Evolutionary conservation across 2,113 vertebrate species (phyloP).

Genomic region (Struthio camelus): DNA sequence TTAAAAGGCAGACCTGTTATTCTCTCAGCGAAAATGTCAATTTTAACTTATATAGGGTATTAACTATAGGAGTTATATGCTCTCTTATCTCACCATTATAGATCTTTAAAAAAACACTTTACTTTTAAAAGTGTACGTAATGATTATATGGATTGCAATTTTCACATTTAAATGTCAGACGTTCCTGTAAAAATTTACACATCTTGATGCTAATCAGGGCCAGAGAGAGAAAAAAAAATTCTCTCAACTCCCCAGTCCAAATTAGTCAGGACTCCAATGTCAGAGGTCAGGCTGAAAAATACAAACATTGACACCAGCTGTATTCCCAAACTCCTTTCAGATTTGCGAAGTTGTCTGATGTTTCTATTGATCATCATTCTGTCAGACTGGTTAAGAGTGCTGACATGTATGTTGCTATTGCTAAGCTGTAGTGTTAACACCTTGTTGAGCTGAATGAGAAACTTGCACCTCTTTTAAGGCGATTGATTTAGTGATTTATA

Average conservation of each 20-base stretch:
- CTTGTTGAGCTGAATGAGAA: slow-evolving; percentile 18
- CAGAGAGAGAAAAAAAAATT: not conserved
- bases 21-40: not conserved
- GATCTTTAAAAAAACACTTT: not conserved
- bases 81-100: slow-evolving; percentile 8
- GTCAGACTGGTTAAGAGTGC: not conserved
- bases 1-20: not conserved
- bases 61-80: not conserved
- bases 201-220: not conserved
- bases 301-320: not conserved
- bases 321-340: not conserved
- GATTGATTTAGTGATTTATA: slow-evolving; percentile 35
- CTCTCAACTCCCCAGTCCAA: not conserved
- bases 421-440: not conserved
- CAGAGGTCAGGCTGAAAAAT: not conserved
- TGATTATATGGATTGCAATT: not conserved
- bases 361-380: not conserved
- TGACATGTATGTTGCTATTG: not conserved
- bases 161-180: not conserved
- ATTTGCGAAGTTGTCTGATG: not conserved
- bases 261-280: not conserved
- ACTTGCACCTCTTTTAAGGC: not conserved
- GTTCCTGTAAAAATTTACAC: slow-evolving; percentile 24
- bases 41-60: not conserved
- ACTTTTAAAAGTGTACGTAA: not conserved